Percentiles rank a stretch among this genome's conserved stretches.
Evolutionary conservation across 2,797 vertebrate genomes (phyloP).

Genomic region (Heteromormyrus szaboi): DNA sequence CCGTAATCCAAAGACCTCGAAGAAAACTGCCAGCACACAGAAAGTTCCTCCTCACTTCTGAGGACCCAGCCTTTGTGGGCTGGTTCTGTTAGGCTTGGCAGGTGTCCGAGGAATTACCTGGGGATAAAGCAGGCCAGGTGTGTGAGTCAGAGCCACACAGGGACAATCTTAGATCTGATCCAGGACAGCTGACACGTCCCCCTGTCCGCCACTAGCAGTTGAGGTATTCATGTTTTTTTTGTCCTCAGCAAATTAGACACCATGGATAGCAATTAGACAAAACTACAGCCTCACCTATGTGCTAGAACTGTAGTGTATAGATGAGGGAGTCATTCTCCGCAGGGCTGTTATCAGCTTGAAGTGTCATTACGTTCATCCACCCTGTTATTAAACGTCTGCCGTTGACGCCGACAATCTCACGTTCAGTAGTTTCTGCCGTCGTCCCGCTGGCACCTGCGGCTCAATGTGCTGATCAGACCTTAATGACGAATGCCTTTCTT

Average conservation of each 20-base stretch:
- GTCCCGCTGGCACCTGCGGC: slow-evolving; percentile 18
- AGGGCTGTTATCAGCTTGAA: slow-evolving; percentile 55
- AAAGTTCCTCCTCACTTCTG: not conserved
- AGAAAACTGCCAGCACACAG: not conserved
- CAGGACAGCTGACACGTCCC: slow-evolving; percentile 27
- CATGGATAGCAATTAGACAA: slow-evolving; percentile 58
- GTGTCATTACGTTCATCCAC: slow-evolving; percentile 57
- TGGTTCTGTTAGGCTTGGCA: slow-evolving; percentile 16
- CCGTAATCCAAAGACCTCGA: too few relatives aligned
- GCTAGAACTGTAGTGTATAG: slow-evolving; percentile 55
- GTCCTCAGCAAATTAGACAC: slow-evolving; percentile 36
- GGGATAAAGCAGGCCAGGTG: slow-evolving; percentile 56
- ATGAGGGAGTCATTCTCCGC: slow-evolving; percentile 48
- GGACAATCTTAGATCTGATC: not conserved
- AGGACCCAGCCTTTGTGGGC: not conserved
- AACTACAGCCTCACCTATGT: slow-evolving; percentile 55
- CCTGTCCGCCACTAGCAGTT: slow-evolving; percentile 16
- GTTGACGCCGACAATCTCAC: not conserved
- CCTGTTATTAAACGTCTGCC: slow-evolving; percentile 44
- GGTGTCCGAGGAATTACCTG: slow-evolving; percentile 54
- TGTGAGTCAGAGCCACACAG: slow-evolving; percentile 18
- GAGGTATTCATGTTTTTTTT: slow-evolving; percentile 25
- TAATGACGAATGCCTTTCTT: not conserved
- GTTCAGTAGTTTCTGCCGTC: not conserved
- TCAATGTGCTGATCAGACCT: not conserved